phyloP scores from a whole-genome alignment of 2,888 invertebrate genomes.

The Meteorus colon region DNA sequence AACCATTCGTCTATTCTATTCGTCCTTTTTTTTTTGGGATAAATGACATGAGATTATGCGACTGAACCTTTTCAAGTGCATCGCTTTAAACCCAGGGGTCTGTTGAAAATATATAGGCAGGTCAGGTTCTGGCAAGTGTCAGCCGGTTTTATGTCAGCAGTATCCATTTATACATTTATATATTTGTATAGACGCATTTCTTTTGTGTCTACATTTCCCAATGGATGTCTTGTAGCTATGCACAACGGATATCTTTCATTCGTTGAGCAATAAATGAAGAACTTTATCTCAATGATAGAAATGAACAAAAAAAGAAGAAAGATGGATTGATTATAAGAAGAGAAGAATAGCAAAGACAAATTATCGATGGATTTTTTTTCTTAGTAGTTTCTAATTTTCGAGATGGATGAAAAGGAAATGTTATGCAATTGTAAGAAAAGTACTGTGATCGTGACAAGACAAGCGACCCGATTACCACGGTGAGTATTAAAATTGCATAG shows the following conservation, averaged over 20 bases:
- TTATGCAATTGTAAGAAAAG: slow-evolving; percentile 15
- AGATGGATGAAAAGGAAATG: neutral
- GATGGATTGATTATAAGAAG: neutral
- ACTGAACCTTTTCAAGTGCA: slow-evolving; percentile 36
- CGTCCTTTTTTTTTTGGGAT: neutral
- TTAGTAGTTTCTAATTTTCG: neutral
- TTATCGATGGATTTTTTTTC: neutral
- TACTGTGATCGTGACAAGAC: slow-evolving; percentile 15
- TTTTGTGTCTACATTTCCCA: slow-evolving; percentile 12
- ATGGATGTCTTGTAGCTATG: neutral
- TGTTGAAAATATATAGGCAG: slow-evolving; percentile 36
- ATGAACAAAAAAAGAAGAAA: neutral
- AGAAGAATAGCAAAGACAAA: neutral
- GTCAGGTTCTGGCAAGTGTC: slow-evolving; percentile 51
- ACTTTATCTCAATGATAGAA: neutral
- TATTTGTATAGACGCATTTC: neutral
- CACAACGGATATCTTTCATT: neutral
- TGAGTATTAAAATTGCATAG: slow-evolving; percentile 5
- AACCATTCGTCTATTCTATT: neutral
- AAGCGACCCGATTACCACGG: slow-evolving; percentile 12
- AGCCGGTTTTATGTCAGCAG: slow-evolving; percentile 24
- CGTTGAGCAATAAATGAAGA: neutral
- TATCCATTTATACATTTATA: neutral
- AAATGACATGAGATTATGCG: slow-evolving; percentile 31
- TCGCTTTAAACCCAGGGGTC: slow-evolving; percentile 19